Percentiles rank a stretch among this genome's conserved stretches.
Evolutionary conservation across 2,888 invertebrate species (phyloP).

Genomic region (Papilio gigon): DNA sequence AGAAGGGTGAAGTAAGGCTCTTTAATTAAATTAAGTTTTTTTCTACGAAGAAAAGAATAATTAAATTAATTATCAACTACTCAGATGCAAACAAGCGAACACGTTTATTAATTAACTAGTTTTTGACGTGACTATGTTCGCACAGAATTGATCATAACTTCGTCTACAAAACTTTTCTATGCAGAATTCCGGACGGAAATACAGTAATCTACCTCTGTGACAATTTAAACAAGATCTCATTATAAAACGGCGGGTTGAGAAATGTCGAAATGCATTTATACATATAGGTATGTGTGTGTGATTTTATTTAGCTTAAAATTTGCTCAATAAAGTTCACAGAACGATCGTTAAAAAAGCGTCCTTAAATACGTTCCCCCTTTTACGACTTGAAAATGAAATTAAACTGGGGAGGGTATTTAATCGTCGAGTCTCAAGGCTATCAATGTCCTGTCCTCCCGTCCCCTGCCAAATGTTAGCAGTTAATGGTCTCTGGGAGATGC

Average conservation of each 20-base stretch:
- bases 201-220: too few species aligned
- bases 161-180: too few species aligned
- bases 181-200: too few species aligned
- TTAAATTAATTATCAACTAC: not conserved
- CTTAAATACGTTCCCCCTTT: constrained; percentile 32
- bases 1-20: not conserved
- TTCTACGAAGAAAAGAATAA: not conserved
- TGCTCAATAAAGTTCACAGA: constrained; percentile 17
- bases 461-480: constrained; percentile 15
- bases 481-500: constrained; percentile 20
- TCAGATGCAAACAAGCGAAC: not conserved
- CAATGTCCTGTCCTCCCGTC: constrained; percentile 26
- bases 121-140: too few species aligned
- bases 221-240: too few species aligned
- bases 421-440: constrained; percentile 33
- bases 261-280: not conserved
- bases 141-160: too few species aligned
- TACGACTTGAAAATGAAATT: constrained; percentile 36
- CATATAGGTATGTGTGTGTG: not conserved
- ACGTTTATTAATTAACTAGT: too few species aligned
- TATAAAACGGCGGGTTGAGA: too few species aligned
- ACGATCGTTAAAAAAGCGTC: constrained; percentile 8
- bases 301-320: constrained; percentile 3
- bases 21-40: constrained; percentile 6
- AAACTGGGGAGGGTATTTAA: constrained; percentile 22